Evolutionary conservation across 2,113 vertebrate genomes (phyloP), one percentile per base, ranked within the genome.

Genomic region (Leucopsar rothschildi): DNA sequence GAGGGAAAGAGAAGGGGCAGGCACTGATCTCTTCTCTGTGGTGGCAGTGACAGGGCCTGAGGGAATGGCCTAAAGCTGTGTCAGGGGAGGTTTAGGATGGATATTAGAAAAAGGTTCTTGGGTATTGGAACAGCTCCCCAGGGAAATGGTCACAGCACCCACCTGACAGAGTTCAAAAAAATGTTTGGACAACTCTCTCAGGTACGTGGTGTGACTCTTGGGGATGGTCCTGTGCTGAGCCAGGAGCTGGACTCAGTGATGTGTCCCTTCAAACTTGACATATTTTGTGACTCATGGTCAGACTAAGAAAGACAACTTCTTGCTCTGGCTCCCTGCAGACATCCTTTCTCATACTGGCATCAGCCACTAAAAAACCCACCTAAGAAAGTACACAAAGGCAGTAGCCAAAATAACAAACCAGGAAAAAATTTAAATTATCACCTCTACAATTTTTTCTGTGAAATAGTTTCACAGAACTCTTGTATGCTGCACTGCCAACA

Each of bases 31-130:
- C 44, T 59, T 3, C 31, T 9, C 31, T 86, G 2, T 25, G 17
- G 37, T 23, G 31, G 4, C 33, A 68, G 27, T 12, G 39, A 37
- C 21, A 77, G 44, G 5, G 59, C 4, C 7, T 0, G 0, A 52
- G 5, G 14, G 33, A 52, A 60, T 16, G 18, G 4, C 39, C 55
- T 45, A 10, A 60, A 6, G 1, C 0, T 33, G 37, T 10, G 27
- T 23, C 3, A 68, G 55, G 3, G 22, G 6, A 60, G 25, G 17
- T 33, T 60, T 44, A 59, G 17, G 7, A 4, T 52, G 53, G 33
- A 0, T 33, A 19, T 44, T 5, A 44, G 71, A 0, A 12, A 44
- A 44, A 9, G 1, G 37, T 33, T 68, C 9, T 37, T 31, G 37
- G 33, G 14, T 27, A 12, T 6, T 27, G 14, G 31, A 8, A 28